These are phyloP conservation scores for Gordius sp. DNA, from an alignment of 2,888 invertebrate species.

Conservation along the genomic window DNA sequence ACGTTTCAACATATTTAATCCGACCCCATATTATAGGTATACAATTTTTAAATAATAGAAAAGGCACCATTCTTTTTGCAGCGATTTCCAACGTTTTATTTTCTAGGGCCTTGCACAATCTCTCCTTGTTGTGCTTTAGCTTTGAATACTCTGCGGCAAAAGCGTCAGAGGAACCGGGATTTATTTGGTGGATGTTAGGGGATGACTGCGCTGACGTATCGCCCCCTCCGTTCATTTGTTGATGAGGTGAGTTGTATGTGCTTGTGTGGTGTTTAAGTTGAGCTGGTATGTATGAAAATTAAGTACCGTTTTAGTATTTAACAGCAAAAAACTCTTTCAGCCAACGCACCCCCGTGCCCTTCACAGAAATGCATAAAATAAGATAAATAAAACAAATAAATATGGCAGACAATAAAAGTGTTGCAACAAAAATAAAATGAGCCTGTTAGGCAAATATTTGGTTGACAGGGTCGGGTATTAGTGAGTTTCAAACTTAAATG, in stretches of 20 bases:
- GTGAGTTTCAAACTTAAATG: no score
- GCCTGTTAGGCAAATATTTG: no score
- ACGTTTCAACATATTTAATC: background rate
- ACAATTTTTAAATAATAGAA: background rate
- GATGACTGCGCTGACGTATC: background rate
- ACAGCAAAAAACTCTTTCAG: no score
- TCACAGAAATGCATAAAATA: no score
- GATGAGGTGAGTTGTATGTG: background rate
- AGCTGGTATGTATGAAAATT: background rate
- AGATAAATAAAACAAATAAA: no score
- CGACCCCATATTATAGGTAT: background rate
- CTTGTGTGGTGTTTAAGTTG: conserved; percentile 7
- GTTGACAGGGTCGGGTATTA: no score
- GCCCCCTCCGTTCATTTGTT: background rate
- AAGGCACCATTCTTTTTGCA: background rate
- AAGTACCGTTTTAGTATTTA: no score
- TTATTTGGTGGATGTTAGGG: no score
- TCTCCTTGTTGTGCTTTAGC: background rate
- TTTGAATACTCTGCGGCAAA: background rate
- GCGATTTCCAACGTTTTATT: background rate
- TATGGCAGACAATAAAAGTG: no score
- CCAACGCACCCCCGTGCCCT: no score
- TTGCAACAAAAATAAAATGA: no score
- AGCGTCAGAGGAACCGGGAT: no score
- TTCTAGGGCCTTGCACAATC: background rate